Evolutionary conservation across 2,797 vertebrate genomes (phyloP), one percentile per base, ranked within the genome.

Genomic region (Rhinophrynus dorsalis): DNA sequence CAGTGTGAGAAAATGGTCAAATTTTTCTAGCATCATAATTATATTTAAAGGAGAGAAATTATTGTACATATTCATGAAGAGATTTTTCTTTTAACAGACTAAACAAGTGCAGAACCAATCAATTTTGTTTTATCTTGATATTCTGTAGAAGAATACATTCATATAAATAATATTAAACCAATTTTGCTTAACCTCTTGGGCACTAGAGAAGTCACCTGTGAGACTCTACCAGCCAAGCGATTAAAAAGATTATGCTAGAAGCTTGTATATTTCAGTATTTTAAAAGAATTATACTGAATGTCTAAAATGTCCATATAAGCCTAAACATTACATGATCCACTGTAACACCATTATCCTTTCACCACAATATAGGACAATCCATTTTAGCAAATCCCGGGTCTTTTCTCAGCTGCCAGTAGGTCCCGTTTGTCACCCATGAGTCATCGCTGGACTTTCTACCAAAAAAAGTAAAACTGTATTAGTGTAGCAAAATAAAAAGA

Each of bases 351-450:
- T 32, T 12, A 17, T 45, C 76, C 74, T 70, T 83, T 98, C 89
- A 99, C 96, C 97, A 99, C 75, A 99, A 88, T 38, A 90, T 75
- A 10, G 94, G 92, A 75, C 85, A 94, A 74, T 97, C 94, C 74
- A 93, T 60, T 79, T 90, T 92, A 80, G 85, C 80, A 78, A 98
- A 98, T 52, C 92, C 94, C 24, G 90, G 88, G 7, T 96, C 92
- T 85, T 87, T 94, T 47, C 94, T 91, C 77, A 95, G 87, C 62
- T 96, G 92, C 93, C 96, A 93, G 83, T 99, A 99, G 0, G 87
- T 95, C 80, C 92, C 88, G 55, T 95, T 98, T 89, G 93, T 97
- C 79, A 96, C 87, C 97, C 97, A 99, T 9, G 88, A 91, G 23
- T 98, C 96, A 29, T 97, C 92, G 0, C 29, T 86, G 42, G 92